Evolutionary conservation across 2,888 invertebrate species (phyloP), one percentile per base, ranked within the genome.

Genomic region (Stratiomys singularior): DNA sequence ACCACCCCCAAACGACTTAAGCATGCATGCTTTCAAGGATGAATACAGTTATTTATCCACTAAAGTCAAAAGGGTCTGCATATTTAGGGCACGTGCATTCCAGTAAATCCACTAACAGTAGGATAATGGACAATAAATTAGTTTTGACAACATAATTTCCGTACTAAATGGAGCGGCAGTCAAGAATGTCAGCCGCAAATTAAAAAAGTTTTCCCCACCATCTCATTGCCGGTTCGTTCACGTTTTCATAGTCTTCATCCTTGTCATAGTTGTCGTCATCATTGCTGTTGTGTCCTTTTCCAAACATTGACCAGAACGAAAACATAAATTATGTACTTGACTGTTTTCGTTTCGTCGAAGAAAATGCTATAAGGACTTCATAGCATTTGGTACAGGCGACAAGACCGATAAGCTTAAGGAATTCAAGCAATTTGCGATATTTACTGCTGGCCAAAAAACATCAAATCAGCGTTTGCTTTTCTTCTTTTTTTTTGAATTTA

Each of bases 131-230:
- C 52, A 37, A 74, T 74, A 74, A 74, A 74, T 74, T 58, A 74
- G 74, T 74, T 74, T 74, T 74, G 74, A 74, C 74, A 74, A 74
- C 58, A 74, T 74, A 74, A 74, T 74, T 74, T 74, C 37, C 74
- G 21, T 28, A n/a, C 47, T 46, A 58, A 60, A 56, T 30, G 58
- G 74, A 15, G 23, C 27, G 25, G 74, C 23, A 47, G 74, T 28
- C 74, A 74, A 71, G 74, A 74, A 58, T 56, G 58, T 74, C 58
- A 74, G 30, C 58, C 58, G 37, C 58, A 74, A 74, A 74, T 74
- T 74, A 37, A 74, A 74, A 74, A 74, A 74, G n/a, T 74, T 74
- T 74, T 25, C 21, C 47, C 37, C 9, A 9, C 9, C 37, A 37
- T 37, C 37, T 37, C 37, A 37, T 37, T 37, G 37, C 37, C 37